Conservation (phyloP, 2,888 invertebrate genomes). For the Drosophila siamana region DNA sequence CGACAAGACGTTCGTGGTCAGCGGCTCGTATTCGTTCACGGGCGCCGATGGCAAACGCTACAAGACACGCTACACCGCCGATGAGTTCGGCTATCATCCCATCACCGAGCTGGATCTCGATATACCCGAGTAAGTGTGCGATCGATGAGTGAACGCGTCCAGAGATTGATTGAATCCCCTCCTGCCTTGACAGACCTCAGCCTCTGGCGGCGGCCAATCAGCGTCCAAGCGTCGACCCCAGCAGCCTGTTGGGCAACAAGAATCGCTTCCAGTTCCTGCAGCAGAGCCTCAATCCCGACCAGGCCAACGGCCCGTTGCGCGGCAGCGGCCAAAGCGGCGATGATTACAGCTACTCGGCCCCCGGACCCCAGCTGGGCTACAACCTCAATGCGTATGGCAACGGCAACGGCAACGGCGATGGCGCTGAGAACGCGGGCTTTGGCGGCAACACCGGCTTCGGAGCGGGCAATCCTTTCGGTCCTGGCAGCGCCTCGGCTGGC, state of each 20-base stretch:
- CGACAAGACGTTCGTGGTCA: conserved; percentile 85
- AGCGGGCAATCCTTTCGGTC: conserved; percentile 30
- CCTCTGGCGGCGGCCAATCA: conserved; percentile 48
- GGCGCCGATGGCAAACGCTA: conserved; percentile 85
- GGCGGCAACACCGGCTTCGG: conserved; percentile 8
- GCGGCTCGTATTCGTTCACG: conserved; percentile 85
- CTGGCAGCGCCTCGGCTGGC: conserved; percentile 22
- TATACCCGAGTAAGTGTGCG: conserved; percentile 81
- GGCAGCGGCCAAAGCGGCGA: conserved; percentile 83
- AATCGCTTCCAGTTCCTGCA: conserved; percentile 84
- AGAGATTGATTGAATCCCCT: background rate
- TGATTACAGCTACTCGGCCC: conserved; percentile 75
- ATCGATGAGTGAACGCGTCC: too few species aligned
- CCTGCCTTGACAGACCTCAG: conserved; percentile 62
- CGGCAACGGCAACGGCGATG: conserved; percentile 4
- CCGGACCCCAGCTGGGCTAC: conserved; percentile 32
- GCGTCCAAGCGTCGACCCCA: conserved; percentile 58
- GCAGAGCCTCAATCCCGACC: conserved; percentile 79
- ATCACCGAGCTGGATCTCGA: conserved; percentile 85
- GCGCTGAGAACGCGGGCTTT: background rate
- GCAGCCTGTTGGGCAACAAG: conserved; percentile 70
- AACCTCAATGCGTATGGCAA: conserved; percentile 22
- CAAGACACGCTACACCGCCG: conserved; percentile 85
- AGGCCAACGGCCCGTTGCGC: conserved; percentile 59
- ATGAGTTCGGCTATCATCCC: conserved; percentile 85